Base-by-base conservation (phyloP, 2,888 invertebrate genomes). In the Julus scanicus region DNA sequence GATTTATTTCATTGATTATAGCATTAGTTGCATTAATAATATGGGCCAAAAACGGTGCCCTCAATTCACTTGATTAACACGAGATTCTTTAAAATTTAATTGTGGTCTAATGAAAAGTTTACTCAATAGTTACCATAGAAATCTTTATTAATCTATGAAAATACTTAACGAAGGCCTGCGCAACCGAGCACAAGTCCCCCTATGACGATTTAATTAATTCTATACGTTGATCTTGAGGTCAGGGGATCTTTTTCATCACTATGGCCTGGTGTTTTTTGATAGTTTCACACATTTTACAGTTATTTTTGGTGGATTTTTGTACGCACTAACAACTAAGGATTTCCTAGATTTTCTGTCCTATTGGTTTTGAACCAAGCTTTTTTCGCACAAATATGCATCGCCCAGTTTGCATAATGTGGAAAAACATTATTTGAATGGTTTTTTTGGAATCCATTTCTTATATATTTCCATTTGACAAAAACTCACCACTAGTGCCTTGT, bases 401-500 rank as follows among this genome's bases (percentile, higher is more conserved):
- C 57, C 17, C 29, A 17, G 13, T 17, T 57, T 57, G 17, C 57
- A 57, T 57, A 15, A 49, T 49, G 57, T 57, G 57, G 57, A 57
- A 17, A 57, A 57, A 17, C 15, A 57, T 57, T 57, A 57, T 57
- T 57, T 17, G 57, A 57, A 57, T 57, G 57, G 57, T 15, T 57
- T 57, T 57, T 17, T 57, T 57, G 17, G 17, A 57, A 57, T 57
- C 57, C 57, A 57, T 57, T 57, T 57, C 57, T 57, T 1, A 57
- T 57, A 57, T 17, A 57, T 57, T 57, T 57, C 57, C 57, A 57
- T 2, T 17, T 57, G 57, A 57, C 57, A 57, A 57, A 57, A 57
- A 57, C 57, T 57, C 57, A 57, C 57, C 57, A 57, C 57, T 57
- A 57, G 57, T 57, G 57, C 57, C 57, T 57, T 57, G 57, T 57